Percentiles rank a stretch among this genome's conserved stretches.
Evolutionary conservation across 2,797 vertebrate genomes (phyloP).

Genomic region (Caiman crocodilus): DNA sequence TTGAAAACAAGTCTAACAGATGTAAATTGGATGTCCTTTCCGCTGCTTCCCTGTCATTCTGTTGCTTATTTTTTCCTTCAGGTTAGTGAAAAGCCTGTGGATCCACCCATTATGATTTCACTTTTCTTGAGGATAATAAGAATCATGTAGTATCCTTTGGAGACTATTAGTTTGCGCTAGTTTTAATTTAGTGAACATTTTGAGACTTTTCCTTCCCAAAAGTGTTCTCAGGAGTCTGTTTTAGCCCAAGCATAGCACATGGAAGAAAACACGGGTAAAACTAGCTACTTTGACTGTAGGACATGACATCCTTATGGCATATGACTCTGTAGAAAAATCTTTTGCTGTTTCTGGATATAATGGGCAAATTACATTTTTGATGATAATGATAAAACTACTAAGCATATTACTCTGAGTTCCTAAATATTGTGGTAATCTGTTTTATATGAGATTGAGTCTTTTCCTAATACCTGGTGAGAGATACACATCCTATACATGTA

Average conservation of each 20-base stretch:
- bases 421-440: neutral
- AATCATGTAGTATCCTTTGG: slow-evolving; percentile 36
- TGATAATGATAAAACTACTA: neutral
- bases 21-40: neutral
- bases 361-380: neutral
- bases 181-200: slow-evolving; percentile 55
- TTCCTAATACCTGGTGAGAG: neutral
- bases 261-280: neutral
- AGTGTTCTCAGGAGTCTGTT: neutral
- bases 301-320: neutral
- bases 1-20: neutral
- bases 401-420: neutral
- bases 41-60: neutral
- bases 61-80: neutral
- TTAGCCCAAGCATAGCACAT: neutral
- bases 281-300: neutral
- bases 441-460: neutral
- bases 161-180: slow-evolving; percentile 52
- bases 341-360: neutral
- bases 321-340: neutral
- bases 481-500: neutral
- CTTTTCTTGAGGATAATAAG: slow-evolving; percentile 14
- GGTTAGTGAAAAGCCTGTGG: neutral
- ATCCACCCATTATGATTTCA: neutral
- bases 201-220: slow-evolving; percentile 28